These are phyloP conservation scores for Catocala fraxini DNA, from an alignment of 2,888 invertebrate genomes.

Conservation along the genomic window DNA sequence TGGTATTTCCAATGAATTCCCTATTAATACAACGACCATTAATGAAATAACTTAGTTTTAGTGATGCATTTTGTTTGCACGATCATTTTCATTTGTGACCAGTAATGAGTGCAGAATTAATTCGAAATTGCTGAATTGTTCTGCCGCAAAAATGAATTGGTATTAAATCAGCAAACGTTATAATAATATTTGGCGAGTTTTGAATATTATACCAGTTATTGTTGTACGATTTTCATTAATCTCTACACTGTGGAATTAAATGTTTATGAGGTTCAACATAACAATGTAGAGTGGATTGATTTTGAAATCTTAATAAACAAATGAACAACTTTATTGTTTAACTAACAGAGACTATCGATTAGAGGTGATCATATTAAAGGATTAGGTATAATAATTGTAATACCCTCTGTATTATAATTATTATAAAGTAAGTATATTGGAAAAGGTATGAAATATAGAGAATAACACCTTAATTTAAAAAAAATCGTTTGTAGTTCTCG, in stretches of 20 bases:
- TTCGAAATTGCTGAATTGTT: constrained; percentile 29
- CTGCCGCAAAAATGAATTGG: constrained; percentile 25
- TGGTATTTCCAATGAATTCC: constrained; percentile 35
- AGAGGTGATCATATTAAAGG: too few species aligned
- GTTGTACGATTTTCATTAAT: neutral
- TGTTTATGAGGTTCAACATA: neutral
- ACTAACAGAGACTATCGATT: too few species aligned
- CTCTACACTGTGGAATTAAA: neutral
- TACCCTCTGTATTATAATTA: too few species aligned
- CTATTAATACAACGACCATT: constrained; percentile 29
- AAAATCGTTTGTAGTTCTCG: too few species aligned
- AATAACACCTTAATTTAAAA: too few species aligned
- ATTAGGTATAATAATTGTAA: too few species aligned
- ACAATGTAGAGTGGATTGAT: neutral
- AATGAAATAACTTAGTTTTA: constrained; percentile 34
- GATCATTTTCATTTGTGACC: constrained; percentile 50
- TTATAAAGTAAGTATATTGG: too few species aligned
- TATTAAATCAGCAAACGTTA: constrained; percentile 30
- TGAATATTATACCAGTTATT: neutral
- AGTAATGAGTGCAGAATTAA: constrained; percentile 54
- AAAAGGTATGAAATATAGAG: too few species aligned
- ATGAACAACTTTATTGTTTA: too few species aligned
- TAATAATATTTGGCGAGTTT: constrained; percentile 26
- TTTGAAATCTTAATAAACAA: too few species aligned
- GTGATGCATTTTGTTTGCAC: constrained; percentile 39